Evolutionary conservation across 2,888 invertebrate genomes (phyloP), one percentile per base, ranked within the genome.

Genomic region (Chrysolina haemoptera): DNA sequence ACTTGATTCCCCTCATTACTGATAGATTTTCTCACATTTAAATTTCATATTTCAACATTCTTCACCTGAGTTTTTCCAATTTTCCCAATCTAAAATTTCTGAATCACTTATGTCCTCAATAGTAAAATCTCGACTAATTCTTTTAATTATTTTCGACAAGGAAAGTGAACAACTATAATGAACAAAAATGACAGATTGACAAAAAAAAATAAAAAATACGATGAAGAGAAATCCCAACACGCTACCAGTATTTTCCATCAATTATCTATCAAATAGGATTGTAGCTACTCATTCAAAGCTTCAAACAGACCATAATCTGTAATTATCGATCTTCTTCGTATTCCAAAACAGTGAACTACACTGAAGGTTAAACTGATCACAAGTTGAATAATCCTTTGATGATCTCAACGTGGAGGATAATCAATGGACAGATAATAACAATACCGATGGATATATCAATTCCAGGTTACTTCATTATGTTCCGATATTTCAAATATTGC

Each of bases 351-450:
- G 35, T 59, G 16, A 59, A 59, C 59, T 35, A 59, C 59, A 35
- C 59, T 1, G 59, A 27, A 35, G 65, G 46, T 65, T 65, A 0
- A 65, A 65, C 65, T 65, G 46, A 65, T 65, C 65, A 65, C 65
- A 65, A 65, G 65, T 65, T 65, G 50, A 65, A 65, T 65, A 65
- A 46, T 65, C 22, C 65, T 46, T 65, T 65, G 65, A 65, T 65
- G 65, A 65, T 65, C 40, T 46, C 50, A 65, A 65, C 65, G 20
- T 65, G 46, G 16, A 46, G 18, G 20, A 65, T n/a, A 43, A 65
- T 65, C 43, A 65, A 65, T 65, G 22, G 20, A 5, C 41, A 18
- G 46, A 50, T 27, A 43, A 20, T 9, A 65, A 65, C 65, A 65
- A 50, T 46, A 43, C 20, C 1, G 16, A 27, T 43, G 59, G 1